Evolutionary conservation across 1,140 invertebrate species (phyloP).

Genomic region (Drosophila rufa): DNA sequence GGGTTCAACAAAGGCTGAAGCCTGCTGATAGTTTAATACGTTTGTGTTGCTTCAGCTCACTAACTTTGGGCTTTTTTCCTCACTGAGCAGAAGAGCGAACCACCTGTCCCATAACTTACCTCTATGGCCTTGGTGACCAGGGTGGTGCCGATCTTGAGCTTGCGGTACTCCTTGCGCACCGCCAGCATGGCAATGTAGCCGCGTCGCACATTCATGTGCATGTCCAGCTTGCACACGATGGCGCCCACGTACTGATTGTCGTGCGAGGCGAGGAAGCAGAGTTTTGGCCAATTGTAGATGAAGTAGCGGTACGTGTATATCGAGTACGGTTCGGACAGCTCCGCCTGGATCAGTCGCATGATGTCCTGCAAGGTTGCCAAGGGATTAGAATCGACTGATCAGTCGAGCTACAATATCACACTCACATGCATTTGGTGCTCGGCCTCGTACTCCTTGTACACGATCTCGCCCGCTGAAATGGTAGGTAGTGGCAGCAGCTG

Average conservation of each 20-base stretch:
- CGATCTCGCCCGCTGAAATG: conserved; percentile 84
- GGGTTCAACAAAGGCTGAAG: background rate
- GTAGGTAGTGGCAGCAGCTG: conserved; percentile 61
- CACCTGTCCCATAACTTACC: conserved; percentile 86
- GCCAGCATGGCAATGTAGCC: conserved; percentile 99
- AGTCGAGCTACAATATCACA: background rate
- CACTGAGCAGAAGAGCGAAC: too few species aligned
- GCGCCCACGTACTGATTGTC: conserved; percentile 96
- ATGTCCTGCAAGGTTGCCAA: conserved; percentile 87
- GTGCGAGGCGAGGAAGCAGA: conserved; percentile 98
- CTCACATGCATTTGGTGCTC: conserved; percentile 94
- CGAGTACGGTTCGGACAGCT: conserved; percentile 99
- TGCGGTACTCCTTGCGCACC: conserved; percentile 97
- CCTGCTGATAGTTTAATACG: too few species aligned
- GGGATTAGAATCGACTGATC: background rate
- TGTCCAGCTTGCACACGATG: conserved; percentile 99
- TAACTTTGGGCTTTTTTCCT: too few species aligned
- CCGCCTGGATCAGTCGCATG: conserved; percentile 99
- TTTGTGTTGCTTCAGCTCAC: too few species aligned
- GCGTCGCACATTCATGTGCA: conserved; percentile 94
- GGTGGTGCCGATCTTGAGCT: conserved; percentile 95
- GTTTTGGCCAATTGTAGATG: conserved; percentile 99
- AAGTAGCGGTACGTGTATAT: conserved; percentile 99
- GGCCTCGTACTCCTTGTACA: conserved; percentile 93
- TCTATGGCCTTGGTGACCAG: conserved; percentile 91